phyloP scores from a whole-genome alignment of 1,140 invertebrate genomes.

The Drosophila suzukii region DNA sequence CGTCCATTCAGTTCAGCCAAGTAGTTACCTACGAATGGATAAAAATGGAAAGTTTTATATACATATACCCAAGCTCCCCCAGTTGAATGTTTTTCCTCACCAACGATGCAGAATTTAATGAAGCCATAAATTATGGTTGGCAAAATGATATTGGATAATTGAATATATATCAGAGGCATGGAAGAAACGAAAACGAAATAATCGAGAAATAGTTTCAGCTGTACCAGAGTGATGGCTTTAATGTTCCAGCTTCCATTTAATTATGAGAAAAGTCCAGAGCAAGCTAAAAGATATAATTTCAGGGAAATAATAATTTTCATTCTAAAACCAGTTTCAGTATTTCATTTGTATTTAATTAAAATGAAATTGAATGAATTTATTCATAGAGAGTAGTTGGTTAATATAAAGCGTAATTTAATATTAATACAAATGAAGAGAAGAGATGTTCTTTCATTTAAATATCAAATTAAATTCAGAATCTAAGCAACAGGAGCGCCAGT shows the following conservation, averaged over 20 bases:
- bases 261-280: background rate
- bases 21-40: conserved; percentile 45
- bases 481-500: background rate
- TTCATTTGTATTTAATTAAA: background rate
- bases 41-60: conserved; percentile 20
- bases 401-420: background rate
- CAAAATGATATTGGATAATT: conserved; percentile 51
- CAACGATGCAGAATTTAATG: conserved; percentile 47
- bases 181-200: background rate
- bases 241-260: background rate
- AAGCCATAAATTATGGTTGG: conserved; percentile 55
- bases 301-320: background rate
- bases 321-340: background rate
- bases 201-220: background rate
- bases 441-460: too few relatives aligned
- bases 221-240: background rate
- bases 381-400: background rate
- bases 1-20: conserved; percentile 49
- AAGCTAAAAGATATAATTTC: background rate
- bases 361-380: background rate
- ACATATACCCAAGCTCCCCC: conserved; percentile 4
- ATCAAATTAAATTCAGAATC: background rate
- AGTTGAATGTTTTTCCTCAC: conserved; percentile 1
- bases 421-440: background rate
- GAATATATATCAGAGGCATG: conserved; percentile 18